Evolutionary conservation across 2,888 invertebrate genomes (phyloP).

Genomic region (Leptopterna dolabrata): DNA sequence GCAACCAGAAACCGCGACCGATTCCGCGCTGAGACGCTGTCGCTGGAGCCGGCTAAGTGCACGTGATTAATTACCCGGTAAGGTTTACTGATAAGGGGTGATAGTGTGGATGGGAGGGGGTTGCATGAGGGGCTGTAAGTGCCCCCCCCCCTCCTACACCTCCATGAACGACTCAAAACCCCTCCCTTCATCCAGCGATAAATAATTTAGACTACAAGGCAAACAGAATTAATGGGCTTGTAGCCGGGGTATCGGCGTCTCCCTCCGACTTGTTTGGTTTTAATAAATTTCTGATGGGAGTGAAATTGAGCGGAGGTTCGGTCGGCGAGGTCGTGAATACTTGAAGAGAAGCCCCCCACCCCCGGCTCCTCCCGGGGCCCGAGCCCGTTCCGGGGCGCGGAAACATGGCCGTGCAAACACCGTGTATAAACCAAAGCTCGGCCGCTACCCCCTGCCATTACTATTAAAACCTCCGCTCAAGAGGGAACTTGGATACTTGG

Average conservation of each 20-base stretch:
- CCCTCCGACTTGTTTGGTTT: conserved; percentile 62
- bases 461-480: conserved; percentile 36
- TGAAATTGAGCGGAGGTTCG: conserved; percentile 59
- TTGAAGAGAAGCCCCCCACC: conserved; percentile 28
- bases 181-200: conserved; percentile 36
- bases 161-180: neutral
- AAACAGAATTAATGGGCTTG: conserved; percentile 60
- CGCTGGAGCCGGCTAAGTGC: conserved; percentile 38
- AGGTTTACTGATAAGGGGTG: neutral
- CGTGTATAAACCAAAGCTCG: conserved; percentile 52
- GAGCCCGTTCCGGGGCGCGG: neutral
- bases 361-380: conserved; percentile 1
- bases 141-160: neutral
- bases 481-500: conserved; percentile 40
- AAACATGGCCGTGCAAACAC: conserved; percentile 55
- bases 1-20: conserved; percentile 15
- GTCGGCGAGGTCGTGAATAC: conserved; percentile 53
- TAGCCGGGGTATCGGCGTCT: conserved; percentile 43
- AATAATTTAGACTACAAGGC: conserved; percentile 58
- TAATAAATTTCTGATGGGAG: conserved; percentile 64
- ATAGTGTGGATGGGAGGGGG: neutral
- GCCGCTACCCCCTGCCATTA: conserved; percentile 34
- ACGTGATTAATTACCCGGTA: conserved; percentile 55
- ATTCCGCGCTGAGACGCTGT: conserved; percentile 32
- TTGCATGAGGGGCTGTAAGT: conserved; percentile 5